Conservation (phyloP, 2,113 vertebrate species). For the Tauraco erythrolophus region DNA sequence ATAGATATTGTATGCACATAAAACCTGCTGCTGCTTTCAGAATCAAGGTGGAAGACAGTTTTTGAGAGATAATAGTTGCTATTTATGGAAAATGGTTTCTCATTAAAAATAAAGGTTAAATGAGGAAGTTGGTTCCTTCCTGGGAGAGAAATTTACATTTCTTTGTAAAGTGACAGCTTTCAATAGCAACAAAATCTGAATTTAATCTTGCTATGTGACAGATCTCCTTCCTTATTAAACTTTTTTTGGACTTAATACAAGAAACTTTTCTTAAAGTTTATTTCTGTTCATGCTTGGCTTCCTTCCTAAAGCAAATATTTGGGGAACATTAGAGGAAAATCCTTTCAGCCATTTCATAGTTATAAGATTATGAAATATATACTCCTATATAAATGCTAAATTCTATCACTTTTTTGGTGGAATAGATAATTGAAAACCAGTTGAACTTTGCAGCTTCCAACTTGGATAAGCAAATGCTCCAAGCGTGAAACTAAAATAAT, state of each 20-base stretch:
- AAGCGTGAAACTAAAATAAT: neutral
- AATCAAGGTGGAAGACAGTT: neutral
- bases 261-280: neutral
- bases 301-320: constrained; percentile 1
- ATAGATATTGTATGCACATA: neutral
- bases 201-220: neutral
- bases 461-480: neutral
- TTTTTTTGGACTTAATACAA: neutral
- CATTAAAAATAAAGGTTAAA: constrained; percentile 45
- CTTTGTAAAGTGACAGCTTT: constrained; percentile 23
- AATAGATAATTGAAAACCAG: neutral
- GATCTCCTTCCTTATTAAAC: neutral
- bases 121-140: neutral
- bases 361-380: neutral
- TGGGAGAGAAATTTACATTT: constrained; percentile 18
- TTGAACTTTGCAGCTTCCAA: neutral
- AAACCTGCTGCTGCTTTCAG: neutral
- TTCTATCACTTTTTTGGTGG: neutral
- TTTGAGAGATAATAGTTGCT: constrained; percentile 25
- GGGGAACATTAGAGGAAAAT: neutral
- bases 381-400: neutral
- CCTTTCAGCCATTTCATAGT: neutral
- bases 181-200: constrained; percentile 27
- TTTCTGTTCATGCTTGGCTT: neutral
- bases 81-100: constrained; percentile 32